These are phyloP conservation scores for Calliopsis andreniformis DNA, from an alignment of 1,140 invertebrate species.

Conservation along the genomic window DNA sequence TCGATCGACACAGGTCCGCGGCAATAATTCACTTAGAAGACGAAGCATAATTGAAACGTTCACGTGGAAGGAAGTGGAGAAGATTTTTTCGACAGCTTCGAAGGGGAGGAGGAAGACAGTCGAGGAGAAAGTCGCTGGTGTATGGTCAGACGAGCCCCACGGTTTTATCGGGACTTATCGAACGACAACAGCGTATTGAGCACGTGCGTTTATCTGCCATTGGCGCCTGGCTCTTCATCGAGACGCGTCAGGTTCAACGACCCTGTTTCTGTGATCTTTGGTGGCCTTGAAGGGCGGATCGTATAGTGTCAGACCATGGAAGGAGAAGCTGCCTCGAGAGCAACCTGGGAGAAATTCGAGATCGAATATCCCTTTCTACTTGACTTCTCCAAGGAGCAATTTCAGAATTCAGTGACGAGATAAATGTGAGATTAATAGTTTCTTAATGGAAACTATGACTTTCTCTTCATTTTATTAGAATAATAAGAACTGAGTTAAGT, in stretches of 20 bases:
- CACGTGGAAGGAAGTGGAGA: too few species aligned
- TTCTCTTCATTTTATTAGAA: too few species aligned
- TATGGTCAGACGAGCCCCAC: background rate
- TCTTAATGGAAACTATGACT: too few species aligned
- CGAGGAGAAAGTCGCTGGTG: constrained; percentile 11
- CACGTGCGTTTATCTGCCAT: constrained; percentile 57
- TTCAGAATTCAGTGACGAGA: background rate
- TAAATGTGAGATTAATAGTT: too few species aligned
- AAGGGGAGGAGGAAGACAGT: constrained; percentile 10
- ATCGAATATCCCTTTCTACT: constrained; percentile 23
- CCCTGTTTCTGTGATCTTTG: constrained; percentile 70
- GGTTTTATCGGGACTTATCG: constrained; percentile 52
- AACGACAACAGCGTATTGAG: constrained; percentile 22
- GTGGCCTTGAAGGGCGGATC: constrained; percentile 70
- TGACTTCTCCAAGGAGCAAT: background rate
- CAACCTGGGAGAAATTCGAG: constrained; percentile 67
- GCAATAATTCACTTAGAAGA: background rate
- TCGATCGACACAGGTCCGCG: too few species aligned
- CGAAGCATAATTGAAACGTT: background rate
- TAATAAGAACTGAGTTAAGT: too few species aligned
- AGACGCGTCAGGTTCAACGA: constrained; percentile 70
- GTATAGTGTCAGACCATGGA: constrained; percentile 57
- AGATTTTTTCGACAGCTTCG: background rate
- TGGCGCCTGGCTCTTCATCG: constrained; percentile 58
- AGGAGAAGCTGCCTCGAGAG: constrained; percentile 33